Base-by-base conservation (phyloP, 2,113 vertebrate species). In the Scalopus aquaticus region DNA sequence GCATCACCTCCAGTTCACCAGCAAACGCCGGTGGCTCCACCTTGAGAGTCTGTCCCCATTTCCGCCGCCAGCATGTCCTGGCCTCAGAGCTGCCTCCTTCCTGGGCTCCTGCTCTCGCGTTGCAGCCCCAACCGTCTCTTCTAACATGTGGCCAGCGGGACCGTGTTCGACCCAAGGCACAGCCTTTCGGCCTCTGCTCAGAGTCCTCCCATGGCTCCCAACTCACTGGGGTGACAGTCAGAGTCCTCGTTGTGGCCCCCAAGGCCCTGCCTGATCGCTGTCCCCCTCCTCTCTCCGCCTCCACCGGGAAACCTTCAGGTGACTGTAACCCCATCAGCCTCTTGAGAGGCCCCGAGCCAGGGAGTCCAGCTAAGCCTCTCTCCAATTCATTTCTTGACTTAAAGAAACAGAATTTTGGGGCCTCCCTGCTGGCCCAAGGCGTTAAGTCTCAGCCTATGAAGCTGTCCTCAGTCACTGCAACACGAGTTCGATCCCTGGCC, bases 1-100 rank as follows among this genome's bases (percentile, higher is more conserved):
- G 1, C 0, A 0, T 24, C 1, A 2, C 5, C 1, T 30, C 42
- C 22, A 2, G 44, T 10, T 51, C 62, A 1, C 37, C 30, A 13
- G 67, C 76, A 24, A 76, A 49, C 5, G 58, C 73, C 22, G 28
- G 28, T 0, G 1, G 22, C 16, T 60, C 9, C 3, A 13, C 11
- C 69, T 60, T 74, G 60, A 28, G 60, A 58, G 37, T n/a, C 42
- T 12, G 0, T 35, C 12, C 32, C 32, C n/a, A 32, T n/a, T 20
- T 32, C 51, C 26, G 13, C 0, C 3, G 44, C 73, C 32, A 9
- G n/a, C 32, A 6, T 65, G 62, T 15, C 12, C 64, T n/a, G 64
- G 6, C 30, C n/a, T 9, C 17, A 39, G 30, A 2, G 19, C 62
- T 15, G 15, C 42, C 54, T 77, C 17, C 49, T 56, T 2, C 1